A percentile compares a stretch with the other conserved stretches of the same genome.
phyloP scores from a whole-genome alignment of 2,888 invertebrate species.

The Selenia dentaria region DNA sequence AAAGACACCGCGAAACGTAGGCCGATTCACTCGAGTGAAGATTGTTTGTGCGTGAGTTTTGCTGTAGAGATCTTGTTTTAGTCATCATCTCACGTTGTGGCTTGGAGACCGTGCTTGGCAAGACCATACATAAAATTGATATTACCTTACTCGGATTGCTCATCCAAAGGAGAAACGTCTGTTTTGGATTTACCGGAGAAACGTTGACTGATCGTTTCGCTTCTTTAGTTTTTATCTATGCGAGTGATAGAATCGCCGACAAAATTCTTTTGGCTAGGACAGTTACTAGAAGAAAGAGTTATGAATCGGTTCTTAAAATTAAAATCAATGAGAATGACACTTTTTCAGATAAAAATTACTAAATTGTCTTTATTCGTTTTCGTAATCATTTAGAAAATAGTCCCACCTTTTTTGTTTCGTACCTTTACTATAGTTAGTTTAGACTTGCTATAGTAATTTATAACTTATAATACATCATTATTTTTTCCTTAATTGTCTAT shows the following conservation, averaged over 20 bases:
- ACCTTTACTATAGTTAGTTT: no score
- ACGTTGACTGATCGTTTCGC: slow-evolving; percentile 1
- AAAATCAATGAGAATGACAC: no score
- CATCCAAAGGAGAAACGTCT: slow-evolving; percentile 43
- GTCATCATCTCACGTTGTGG: slow-evolving; percentile 30
- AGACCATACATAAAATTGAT: slow-evolving; percentile 26
- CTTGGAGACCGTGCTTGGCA: slow-evolving; percentile 28
- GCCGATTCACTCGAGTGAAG: slow-evolving; percentile 47
- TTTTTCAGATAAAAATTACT: no score
- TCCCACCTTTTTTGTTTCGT: no score
- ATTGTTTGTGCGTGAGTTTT: slow-evolving; percentile 46
- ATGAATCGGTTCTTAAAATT: no score
- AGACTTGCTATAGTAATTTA: no score
- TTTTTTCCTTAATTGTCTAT: no score
- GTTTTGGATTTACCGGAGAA: slow-evolving; percentile 37
- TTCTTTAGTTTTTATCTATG: not conserved
- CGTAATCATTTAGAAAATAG: no score
- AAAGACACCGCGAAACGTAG: slow-evolving; percentile 55
- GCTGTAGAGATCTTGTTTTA: slow-evolving; percentile 32
- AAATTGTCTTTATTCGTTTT: no score
- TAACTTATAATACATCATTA: no score
- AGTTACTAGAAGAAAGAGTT: no score
- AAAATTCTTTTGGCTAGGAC: not conserved
- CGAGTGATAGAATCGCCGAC: not conserved
- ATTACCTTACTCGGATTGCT: slow-evolving; percentile 33